Conservation (phyloP, 2,797 vertebrate species). For the Lagodon rhomboides region DNA sequence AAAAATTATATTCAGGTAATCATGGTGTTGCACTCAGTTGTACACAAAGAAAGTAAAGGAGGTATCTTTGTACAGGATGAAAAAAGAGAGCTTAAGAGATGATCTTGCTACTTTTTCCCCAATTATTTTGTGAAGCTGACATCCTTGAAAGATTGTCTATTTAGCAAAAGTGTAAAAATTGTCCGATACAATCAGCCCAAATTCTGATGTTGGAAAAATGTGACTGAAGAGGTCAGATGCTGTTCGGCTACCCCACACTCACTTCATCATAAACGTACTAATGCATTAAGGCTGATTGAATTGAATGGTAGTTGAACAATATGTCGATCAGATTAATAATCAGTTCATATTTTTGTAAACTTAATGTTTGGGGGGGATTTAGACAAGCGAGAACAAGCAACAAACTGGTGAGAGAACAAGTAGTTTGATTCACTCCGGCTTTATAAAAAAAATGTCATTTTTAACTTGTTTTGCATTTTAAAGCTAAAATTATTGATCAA, state of each 20-base stretch:
- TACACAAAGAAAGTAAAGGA: not conserved
- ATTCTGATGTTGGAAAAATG: not conserved
- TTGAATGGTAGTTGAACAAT: not conserved
- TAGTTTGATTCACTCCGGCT: not conserved
- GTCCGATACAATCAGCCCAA: not conserved
- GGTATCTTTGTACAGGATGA: no score
- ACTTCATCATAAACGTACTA: no score
- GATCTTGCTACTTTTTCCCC: not conserved
- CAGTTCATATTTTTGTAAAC: not conserved
- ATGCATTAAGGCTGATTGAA: not conserved
- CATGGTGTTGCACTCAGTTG: not conserved
- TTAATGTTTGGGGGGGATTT: not conserved
- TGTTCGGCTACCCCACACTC: no score
- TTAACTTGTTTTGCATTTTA: not conserved
- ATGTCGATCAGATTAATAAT: not conserved
- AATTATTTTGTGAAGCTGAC: not conserved
- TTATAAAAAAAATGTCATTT: not conserved
- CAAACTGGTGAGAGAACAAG: no score
- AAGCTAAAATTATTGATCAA: not conserved
- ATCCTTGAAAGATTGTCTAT: not conserved
- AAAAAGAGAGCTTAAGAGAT: not conserved
- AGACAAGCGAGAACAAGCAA: no score
- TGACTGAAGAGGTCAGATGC: no score
- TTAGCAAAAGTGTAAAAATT: no score
- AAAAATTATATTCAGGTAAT: no score